phyloP scores from a whole-genome alignment of 1,140 invertebrate genomes.

The Leguminivora glycinivorella region DNA sequence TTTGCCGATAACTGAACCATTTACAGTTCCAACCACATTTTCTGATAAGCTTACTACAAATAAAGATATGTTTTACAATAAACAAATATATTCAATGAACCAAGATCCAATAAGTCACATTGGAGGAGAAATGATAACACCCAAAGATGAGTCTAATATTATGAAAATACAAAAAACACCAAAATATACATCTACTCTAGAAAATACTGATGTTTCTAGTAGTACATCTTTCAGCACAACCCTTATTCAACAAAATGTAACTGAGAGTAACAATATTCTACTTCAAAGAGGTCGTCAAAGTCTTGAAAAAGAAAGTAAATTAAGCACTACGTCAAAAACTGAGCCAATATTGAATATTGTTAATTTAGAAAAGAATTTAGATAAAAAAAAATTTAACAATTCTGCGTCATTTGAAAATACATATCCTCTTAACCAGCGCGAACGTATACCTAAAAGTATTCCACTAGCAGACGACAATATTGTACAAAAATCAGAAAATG shows the following conservation, averaged over 20 bases:
- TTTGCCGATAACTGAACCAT: too few relatives aligned
- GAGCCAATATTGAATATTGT: too few relatives aligned
- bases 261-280: not conserved
- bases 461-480: too few relatives aligned
- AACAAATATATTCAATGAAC: not conserved
- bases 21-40: not conserved
- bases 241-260: not conserved
- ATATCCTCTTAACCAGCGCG: too few relatives aligned
- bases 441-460: too few relatives aligned
- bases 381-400: too few relatives aligned
- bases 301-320: too few relatives aligned
- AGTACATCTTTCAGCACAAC: not conserved
- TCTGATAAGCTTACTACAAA: not conserved
- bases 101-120: not conserved
- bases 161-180: not conserved
- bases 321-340: too few relatives aligned
- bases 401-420: too few relatives aligned
- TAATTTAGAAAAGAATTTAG: too few relatives aligned
- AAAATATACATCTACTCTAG: not conserved
- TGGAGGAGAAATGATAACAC: not conserved
- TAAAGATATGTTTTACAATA: too few relatives aligned
- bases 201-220: not conserved
- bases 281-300: not conserved
- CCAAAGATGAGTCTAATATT: not conserved
- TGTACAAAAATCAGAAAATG: too few relatives aligned